Conservation (phyloP, 1,140 invertebrate species). For the Telenomus remus region DNA sequence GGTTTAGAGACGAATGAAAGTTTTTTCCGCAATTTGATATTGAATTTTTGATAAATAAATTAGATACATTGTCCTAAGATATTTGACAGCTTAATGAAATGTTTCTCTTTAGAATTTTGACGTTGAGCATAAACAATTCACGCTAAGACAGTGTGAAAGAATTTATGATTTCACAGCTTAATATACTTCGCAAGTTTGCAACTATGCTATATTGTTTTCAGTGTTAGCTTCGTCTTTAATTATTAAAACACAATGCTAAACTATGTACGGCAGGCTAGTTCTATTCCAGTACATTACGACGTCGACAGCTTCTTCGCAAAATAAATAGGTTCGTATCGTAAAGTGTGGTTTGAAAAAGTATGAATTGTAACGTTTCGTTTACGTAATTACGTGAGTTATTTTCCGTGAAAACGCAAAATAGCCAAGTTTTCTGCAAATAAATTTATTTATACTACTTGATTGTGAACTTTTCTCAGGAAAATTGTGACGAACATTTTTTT, state of each 20-base stretch:
- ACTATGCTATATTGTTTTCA: constrained; percentile 7
- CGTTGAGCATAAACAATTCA: no score
- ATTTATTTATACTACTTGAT: no score
- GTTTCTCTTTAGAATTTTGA: no score
- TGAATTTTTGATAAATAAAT: no score
- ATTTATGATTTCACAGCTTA: background rate
- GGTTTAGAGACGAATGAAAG: no score
- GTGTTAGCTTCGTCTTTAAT: constrained; percentile 2
- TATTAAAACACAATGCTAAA: constrained; percentile 23
- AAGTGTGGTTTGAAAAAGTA: background rate
- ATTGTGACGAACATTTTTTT: no score
- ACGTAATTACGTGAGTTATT: no score
- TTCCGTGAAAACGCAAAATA: background rate
- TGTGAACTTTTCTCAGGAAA: no score
- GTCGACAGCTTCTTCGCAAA: constrained; percentile 12
- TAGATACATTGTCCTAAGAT: no score
- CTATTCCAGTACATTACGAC: constrained; percentile 23
- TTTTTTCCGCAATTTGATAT: no score
- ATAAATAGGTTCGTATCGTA: constrained; percentile 36
- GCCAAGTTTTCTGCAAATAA: no score
- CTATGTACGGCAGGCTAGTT: constrained; percentile 24
- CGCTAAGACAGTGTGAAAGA: background rate
- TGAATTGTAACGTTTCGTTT: background rate
- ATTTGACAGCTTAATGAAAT: no score
- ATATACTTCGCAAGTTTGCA: background rate